Evolutionary conservation across 1,140 invertebrate species (phyloP).

Genomic region (Hycleus phaleratus): DNA sequence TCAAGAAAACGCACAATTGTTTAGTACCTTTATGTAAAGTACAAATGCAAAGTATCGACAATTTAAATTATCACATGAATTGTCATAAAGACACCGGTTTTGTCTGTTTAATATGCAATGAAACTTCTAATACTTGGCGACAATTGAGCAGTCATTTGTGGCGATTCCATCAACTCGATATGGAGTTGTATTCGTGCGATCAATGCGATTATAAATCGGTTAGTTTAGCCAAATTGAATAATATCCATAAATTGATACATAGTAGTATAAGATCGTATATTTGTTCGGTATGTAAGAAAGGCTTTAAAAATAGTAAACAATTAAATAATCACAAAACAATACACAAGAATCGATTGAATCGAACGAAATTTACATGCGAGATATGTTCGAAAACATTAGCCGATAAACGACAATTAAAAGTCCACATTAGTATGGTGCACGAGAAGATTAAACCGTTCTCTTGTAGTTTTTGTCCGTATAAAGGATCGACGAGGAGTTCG

Average conservation of each 20-base stretch:
- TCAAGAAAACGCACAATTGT: conserved; percentile 26
- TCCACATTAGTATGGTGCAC: conserved; percentile 59
- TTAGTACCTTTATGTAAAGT: conserved; percentile 41
- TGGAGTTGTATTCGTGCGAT: conserved; percentile 64
- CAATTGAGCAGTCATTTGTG: conserved; percentile 67
- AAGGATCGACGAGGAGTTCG: conserved; percentile 52
- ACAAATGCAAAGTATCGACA: conserved; percentile 40
- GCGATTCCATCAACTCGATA: conserved; percentile 64
- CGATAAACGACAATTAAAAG: conserved; percentile 49
- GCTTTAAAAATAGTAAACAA: conserved; percentile 70
- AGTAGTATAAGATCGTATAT: conserved; percentile 52
- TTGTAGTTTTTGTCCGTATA: conserved; percentile 66
- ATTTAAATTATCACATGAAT: conserved; percentile 48
- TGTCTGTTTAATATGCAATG: conserved; percentile 59
- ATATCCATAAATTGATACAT: conserved; percentile 63
- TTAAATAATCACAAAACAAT: conserved; percentile 55
- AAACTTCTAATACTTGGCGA: conserved; percentile 49
- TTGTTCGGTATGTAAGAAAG: conserved; percentile 62
- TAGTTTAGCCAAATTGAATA: conserved; percentile 54
- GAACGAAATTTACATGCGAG: conserved; percentile 42
- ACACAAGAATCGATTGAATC: conserved; percentile 41
- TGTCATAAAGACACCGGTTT: conserved; percentile 56
- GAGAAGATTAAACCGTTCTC: conserved; percentile 59
- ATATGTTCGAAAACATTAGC: conserved; percentile 55
- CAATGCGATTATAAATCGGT: conserved; percentile 57